phyloP scores from a whole-genome alignment of 37 sponge, comb jelly and placozoan species.

The Spongilla lacustris region DNA sequence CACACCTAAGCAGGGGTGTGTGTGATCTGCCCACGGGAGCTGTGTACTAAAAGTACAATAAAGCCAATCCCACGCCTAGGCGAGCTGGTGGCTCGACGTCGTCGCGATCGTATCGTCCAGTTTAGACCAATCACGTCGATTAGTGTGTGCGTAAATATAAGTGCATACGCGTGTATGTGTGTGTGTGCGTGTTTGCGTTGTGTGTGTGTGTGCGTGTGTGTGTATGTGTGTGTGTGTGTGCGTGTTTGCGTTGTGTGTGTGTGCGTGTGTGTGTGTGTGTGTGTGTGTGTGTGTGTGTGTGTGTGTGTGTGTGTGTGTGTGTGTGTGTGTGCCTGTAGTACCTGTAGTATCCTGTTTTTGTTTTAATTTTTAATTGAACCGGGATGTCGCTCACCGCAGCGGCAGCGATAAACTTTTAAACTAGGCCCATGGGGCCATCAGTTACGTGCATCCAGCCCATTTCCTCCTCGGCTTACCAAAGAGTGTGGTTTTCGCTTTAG shows the following conservation, averaged over 20 bases:
- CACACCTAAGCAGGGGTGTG: too few relatives aligned
- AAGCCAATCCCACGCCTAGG: too few relatives aligned
- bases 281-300: background rate
- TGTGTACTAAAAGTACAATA: too few relatives aligned
- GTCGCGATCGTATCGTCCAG: too few relatives aligned
- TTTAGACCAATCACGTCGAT: too few relatives aligned
- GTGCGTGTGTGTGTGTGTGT: background rate
- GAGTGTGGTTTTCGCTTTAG: constrained; percentile 51
- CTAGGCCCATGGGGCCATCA: background rate
- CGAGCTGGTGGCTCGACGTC: too few relatives aligned
- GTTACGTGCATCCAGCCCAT: background rate
- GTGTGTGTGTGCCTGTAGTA: background rate
- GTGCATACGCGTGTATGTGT: background rate
- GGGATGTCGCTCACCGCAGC: too few relatives aligned
- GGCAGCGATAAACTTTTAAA: background rate
- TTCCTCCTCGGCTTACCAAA: background rate
- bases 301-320: background rate
- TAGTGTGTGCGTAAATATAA: too few relatives aligned
- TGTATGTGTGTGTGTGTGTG: background rate
- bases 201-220: background rate
- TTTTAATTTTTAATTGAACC: too few relatives aligned
- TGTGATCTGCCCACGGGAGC: too few relatives aligned
- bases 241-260: background rate
- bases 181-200: background rate
- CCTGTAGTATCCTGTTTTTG: background rate